Percentiles rank a stretch among this genome's conserved stretches.
These are phyloP conservation scores for Oostethus manadensis DNA, from an alignment of 2,113 vertebrate genomes.

Conservation along the genomic window DNA sequence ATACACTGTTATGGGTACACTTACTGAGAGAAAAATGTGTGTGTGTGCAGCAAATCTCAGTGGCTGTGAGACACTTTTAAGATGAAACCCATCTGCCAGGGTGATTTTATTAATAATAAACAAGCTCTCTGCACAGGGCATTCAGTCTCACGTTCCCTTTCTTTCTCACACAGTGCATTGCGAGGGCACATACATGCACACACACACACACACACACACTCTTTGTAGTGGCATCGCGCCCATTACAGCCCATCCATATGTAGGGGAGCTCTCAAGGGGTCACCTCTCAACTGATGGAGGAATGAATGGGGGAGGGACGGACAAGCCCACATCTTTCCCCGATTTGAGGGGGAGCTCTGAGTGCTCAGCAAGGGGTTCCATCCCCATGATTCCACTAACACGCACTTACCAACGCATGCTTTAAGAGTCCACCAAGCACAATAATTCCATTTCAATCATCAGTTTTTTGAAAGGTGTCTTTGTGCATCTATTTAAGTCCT, in stretches of 20 bases:
- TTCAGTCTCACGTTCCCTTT: constrained; percentile 41
- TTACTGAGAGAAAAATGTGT: constrained; percentile 43
- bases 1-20: constrained; percentile 42
- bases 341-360: constrained; percentile 45
- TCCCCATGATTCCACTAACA: constrained; percentile 43
- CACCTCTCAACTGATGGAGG: constrained; percentile 47
- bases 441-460: constrained; percentile 15
- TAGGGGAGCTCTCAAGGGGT: constrained; percentile 54
- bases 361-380: constrained; percentile 43
- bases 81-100: constrained; percentile 65
- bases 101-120: constrained; percentile 70
- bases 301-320: constrained; percentile 23
- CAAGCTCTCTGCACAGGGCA: constrained; percentile 60
- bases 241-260: constrained; percentile 54
- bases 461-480: no score
- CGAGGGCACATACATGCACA: constrained; percentile 8
- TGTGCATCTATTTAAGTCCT: no score
- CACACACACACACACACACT: constrained; percentile 19
- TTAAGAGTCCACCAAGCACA: constrained; percentile 20
- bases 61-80: constrained; percentile 61
- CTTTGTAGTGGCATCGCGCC: constrained; percentile 32
- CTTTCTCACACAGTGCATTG: constrained; percentile 8
- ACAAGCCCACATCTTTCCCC: constrained; percentile 42
- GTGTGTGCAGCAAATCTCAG: constrained; percentile 48
- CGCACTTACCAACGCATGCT: constrained; percentile 25